Evolutionary conservation across 2,888 invertebrate genomes (phyloP).

Genomic region (Stenolophus ochropezus): DNA sequence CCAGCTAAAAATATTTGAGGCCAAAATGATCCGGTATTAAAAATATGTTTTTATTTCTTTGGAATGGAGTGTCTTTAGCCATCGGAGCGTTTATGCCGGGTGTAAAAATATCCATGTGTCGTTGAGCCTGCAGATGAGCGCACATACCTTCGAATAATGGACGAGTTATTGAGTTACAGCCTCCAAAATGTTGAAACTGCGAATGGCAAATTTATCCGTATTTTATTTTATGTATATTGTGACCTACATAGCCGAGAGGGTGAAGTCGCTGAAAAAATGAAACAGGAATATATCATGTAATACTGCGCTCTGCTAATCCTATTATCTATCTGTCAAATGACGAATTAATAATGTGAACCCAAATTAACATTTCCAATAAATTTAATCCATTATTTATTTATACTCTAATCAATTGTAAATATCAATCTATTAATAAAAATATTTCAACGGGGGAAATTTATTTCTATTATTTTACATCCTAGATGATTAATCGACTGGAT

Average conservation of each 20-base stretch:
- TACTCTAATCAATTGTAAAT: constrained; percentile 21
- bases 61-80: background rate
- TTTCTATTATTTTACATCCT: background rate
- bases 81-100: background rate
- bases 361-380: constrained; percentile 26
- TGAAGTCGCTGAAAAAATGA: constrained; percentile 17
- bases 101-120: background rate
- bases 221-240: constrained; percentile 23
- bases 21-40: background rate
- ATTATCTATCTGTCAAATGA: constrained; percentile 39
- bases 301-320: constrained; percentile 3
- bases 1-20: too few relatives aligned
- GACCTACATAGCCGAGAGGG: constrained; percentile 3
- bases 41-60: background rate
- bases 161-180: background rate
- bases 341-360: constrained; percentile 32
- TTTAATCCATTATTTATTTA: constrained; percentile 36
- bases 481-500: background rate
- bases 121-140: background rate
- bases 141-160: background rate
- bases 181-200: constrained; percentile 3
- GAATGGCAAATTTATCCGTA: constrained; percentile 16
- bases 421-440: constrained; percentile 15
- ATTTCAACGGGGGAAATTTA: background rate
- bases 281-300: constrained; percentile 13